Evolutionary conservation across 2,113 vertebrate species (phyloP), one percentile per base, ranked within the genome.

Genomic region (Anoplopoma fimbria): DNA sequence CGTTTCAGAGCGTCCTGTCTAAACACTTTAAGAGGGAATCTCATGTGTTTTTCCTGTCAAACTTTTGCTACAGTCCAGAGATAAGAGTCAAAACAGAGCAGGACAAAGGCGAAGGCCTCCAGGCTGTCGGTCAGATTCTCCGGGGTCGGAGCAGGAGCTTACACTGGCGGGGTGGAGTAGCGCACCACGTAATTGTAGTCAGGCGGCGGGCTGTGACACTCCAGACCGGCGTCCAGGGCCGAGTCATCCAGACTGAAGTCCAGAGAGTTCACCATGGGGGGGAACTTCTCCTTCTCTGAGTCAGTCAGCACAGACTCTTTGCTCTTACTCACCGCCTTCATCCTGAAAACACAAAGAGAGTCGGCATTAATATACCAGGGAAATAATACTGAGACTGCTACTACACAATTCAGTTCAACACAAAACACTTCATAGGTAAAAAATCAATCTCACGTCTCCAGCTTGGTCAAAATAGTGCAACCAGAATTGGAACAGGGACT

Each of bases 191-290:
- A 96, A 92, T 97, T 97, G 93, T 98, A 98, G 91, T 99, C 96
- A 0, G 97, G 97, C 0, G 97, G 97, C 0, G 97, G 97, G 93
- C 97, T 99, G 94, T 99, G 97, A 86, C 97, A 97, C 76, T 98
- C 97, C 77, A 98, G 93, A 85, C 55, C 95, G 1, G 92, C 92
- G 72, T 97, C 97, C 93, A 98, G 93, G 2, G 95, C 93, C 0
- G 96, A 95, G 71, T 97, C 96, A 15, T 96, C 94, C 93, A 97
- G 94, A 29, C 94, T 89, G 90, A 96, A 95, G 92, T 97, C 96
- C 91, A 97, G 87, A 73, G 95, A 81, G 33, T 95, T 90, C 7
- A 91, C 67, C 0, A 84, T 82, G 8, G 93, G 81, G 17, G 91
- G 92, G 88, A 91, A 96, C 72, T 95, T 97, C n/a, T 96, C 96